Conservation (phyloP, 2,888 invertebrate genomes). For the Campopleginae sp. region DNA sequence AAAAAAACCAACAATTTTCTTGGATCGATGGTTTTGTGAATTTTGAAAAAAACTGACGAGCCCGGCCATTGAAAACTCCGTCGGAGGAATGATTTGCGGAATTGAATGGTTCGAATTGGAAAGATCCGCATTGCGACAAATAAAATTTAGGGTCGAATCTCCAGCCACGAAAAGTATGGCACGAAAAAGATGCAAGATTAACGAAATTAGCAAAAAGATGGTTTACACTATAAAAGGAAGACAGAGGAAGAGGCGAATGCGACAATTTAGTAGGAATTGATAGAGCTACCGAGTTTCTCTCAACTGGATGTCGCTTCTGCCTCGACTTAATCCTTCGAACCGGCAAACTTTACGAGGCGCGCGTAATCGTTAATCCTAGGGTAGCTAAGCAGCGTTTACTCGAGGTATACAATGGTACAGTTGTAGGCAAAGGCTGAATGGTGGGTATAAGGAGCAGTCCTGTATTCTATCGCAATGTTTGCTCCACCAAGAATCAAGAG, state of each 20-base stretch:
- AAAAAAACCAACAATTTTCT: background rate
- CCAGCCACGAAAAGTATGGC: background rate
- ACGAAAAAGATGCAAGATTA: background rate
- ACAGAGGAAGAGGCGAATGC: conserved; percentile 23
- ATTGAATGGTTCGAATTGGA: background rate
- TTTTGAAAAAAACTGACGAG: background rate
- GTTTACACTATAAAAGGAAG: conserved; percentile 1
- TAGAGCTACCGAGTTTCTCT: conserved; percentile 24
- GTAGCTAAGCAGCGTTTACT: conserved; percentile 67
- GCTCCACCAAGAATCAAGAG: conserved; percentile 26
- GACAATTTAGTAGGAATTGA: conserved; percentile 38
- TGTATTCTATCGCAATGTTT: conserved; percentile 34
- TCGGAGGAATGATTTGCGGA: background rate
- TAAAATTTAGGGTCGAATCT: background rate
- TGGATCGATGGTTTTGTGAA: background rate
- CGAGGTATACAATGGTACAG: conserved; percentile 46
- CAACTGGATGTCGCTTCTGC: conserved; percentile 35
- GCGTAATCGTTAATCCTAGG: conserved; percentile 74
- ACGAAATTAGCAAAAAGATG: background rate
- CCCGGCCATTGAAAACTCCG: background rate
- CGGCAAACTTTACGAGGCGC: conserved; percentile 73
- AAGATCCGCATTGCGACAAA: conserved; percentile 26
- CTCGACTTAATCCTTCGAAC: conserved; percentile 70
- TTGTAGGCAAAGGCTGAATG: conserved; percentile 35
- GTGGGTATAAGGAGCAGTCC: conserved; percentile 38